Conservation (phyloP, 2,888 invertebrate genomes). For the Empis livida region DNA sequence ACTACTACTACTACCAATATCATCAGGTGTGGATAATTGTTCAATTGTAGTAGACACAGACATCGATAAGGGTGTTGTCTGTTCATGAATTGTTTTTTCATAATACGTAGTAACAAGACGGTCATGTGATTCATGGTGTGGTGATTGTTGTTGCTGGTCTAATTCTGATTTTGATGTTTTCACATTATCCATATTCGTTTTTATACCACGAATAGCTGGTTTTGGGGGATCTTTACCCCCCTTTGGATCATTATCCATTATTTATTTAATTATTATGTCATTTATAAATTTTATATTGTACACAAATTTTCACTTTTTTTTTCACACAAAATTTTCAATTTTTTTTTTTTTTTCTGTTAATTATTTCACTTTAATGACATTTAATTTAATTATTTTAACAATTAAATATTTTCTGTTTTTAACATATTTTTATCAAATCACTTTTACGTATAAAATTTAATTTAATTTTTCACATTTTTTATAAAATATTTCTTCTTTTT, state of each 20-base stretch:
- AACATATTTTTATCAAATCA: background rate
- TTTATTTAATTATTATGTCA: slow-evolving; percentile 4
- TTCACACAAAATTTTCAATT: background rate
- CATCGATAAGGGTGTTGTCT: slow-evolving; percentile 4
- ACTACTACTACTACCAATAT: background rate
- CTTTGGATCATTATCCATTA: slow-evolving; percentile 30
- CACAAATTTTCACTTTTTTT: background rate
- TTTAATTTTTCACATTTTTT: too few species aligned
- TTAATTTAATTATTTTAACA: background rate
- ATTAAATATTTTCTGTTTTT: background rate
- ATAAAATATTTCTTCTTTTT: too few species aligned
- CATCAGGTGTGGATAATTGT: background rate
- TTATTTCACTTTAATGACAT: background rate
- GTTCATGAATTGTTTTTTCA: slow-evolving; percentile 4
- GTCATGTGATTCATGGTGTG: background rate
- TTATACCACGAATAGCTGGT: background rate
- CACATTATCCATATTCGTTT: background rate
- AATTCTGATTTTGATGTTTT: too few species aligned
- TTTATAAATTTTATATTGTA: background rate
- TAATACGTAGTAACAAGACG: background rate
- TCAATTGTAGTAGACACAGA: background rate
- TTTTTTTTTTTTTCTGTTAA: background rate
- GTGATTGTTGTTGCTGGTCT: background rate
- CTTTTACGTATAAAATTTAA: too few species aligned
- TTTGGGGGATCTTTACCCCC: slow-evolving; percentile 23